These are phyloP conservation scores for Leptura quadrifasciata DNA, from an alignment of 2,888 invertebrate genomes.

Conservation along the genomic window DNA sequence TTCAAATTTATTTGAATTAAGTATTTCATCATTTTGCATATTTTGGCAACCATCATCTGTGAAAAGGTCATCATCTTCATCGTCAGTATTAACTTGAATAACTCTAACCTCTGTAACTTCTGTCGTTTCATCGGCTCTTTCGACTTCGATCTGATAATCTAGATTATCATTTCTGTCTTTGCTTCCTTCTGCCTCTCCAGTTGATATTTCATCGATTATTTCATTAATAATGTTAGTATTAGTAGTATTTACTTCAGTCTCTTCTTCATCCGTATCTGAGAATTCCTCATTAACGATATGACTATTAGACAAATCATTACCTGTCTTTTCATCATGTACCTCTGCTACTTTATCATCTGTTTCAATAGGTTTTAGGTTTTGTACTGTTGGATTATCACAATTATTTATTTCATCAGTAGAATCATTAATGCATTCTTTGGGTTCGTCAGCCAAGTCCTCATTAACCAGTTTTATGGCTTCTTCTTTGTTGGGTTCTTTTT, in stretches of 20 bases:
- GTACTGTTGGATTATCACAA: neutral
- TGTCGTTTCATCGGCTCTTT: conserved; percentile 37
- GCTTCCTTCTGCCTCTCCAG: conserved; percentile 7
- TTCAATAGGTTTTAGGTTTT: neutral
- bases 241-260: conserved; percentile 42
- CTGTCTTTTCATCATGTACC: neutral
- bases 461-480: neutral
- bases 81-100: conserved; percentile 58
- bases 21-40: neutral
- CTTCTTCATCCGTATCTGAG: conserved; percentile 49
- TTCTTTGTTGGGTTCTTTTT: conserved; percentile 20
- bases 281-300: conserved; percentile 33
- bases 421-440: conserved; percentile 18
- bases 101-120: conserved; percentile 55
- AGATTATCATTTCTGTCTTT: conserved; percentile 39
- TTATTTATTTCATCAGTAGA: conserved; percentile 14
- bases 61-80: conserved; percentile 54
- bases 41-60: conserved; percentile 42
- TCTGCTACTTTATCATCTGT: neutral
- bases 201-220: conserved; percentile 46
- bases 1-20: conserved; percentile 23
- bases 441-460: neutral
- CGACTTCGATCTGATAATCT: conserved; percentile 1
- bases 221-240: conserved; percentile 45
- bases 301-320: neutral